Evolutionary conservation across 2,113 vertebrate genomes (phyloP), one percentile per base, ranked within the genome.

Genomic region (Drymodes brunneopygia): DNA sequence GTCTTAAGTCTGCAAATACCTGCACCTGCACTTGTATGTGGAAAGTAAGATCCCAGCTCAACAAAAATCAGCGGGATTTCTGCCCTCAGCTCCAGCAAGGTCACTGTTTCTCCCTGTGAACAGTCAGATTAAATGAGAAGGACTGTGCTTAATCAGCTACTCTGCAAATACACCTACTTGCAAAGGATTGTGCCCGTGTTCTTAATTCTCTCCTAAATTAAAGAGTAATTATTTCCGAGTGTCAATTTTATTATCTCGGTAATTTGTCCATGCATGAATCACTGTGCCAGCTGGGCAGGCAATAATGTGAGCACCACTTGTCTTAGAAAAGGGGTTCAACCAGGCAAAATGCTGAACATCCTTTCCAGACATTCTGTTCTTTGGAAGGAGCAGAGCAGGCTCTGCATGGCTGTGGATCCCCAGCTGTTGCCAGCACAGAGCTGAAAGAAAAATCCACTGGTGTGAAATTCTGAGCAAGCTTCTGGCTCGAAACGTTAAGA

Each of bases 161-260:
- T 91, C 81, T 2, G 3, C 44, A 77, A 83, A 92, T 25, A 36
- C 60, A 60, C 33, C 57, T 57, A 16, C 64, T 88, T 82, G 22
- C 42, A 82, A 53, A 44, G 15, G 50, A 58, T 48, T 70, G 81
- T 54, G 42, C 33, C 87, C 1, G 2, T 28, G 51, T 66, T 82
- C 88, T 69, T 77, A 72, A 94, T 93, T 77, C 62, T 58, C 47
- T 81, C 38, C 69, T 93, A 94, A 91, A 91, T 83, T 61, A 90
- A 91, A 94, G 78, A 73, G 85, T 87, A 86, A 79, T 94, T 72
- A 75, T 92, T 96, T 94, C 58, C 16, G 40, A 94, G 93, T 70
- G 61, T 88, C 78, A 69, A 28, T 85, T 85, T 81, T 80, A 86
- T 91, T 93, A 79, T 95, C 90, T 92, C 66, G 54, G n/a, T 85